Percentiles rank a stretch among this genome's conserved stretches.
Conservation (phyloP, 1,140 invertebrate species). For the Brachionus sp. region DNA sequence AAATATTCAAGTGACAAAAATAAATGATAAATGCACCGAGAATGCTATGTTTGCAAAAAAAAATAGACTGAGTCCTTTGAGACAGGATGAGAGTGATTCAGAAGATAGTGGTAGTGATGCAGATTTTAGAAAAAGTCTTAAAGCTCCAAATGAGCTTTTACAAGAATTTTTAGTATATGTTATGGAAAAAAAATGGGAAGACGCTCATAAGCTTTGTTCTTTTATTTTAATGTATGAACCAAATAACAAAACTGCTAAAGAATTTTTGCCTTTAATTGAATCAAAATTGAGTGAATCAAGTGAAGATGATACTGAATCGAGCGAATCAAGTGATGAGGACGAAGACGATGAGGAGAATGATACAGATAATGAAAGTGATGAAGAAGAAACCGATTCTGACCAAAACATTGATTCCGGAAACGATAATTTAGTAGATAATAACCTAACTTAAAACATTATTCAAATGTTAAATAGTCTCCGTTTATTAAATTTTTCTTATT, state of each 20-base stretch:
- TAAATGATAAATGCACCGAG: background rate
- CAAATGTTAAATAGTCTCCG: too few relatives aligned
- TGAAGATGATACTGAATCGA: background rate
- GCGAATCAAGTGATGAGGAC: background rate
- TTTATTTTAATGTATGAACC: slow-evolving; percentile 46
- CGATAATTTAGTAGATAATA: background rate
- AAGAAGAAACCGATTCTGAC: background rate
- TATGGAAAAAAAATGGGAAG: slow-evolving; percentile 35
- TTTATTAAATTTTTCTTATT: too few relatives aligned
- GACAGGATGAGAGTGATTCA: background rate
- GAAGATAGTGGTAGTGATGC: slow-evolving; percentile 12
- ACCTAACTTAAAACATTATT: background rate
- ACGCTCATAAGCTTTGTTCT: slow-evolving; percentile 12
- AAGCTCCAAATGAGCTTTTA: slow-evolving; percentile 37
- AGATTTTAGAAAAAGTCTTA: slow-evolving; percentile 3
- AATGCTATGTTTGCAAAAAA: background rate
- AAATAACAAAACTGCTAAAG: slow-evolving; percentile 27
- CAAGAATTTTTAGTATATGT: slow-evolving; percentile 41
- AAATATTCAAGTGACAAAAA: background rate
- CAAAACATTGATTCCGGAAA: background rate
- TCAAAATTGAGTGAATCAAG: background rate
- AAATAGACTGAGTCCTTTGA: background rate
- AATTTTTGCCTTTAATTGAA: slow-evolving; percentile 37
- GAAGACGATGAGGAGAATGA: slow-evolving; percentile 27
- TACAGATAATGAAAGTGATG: background rate